A percentile compares a stretch with the other conserved stretches of the same genome.
phyloP scores from a whole-genome alignment of 2,888 invertebrate genomes.

The Microplitis deprimator region DNA sequence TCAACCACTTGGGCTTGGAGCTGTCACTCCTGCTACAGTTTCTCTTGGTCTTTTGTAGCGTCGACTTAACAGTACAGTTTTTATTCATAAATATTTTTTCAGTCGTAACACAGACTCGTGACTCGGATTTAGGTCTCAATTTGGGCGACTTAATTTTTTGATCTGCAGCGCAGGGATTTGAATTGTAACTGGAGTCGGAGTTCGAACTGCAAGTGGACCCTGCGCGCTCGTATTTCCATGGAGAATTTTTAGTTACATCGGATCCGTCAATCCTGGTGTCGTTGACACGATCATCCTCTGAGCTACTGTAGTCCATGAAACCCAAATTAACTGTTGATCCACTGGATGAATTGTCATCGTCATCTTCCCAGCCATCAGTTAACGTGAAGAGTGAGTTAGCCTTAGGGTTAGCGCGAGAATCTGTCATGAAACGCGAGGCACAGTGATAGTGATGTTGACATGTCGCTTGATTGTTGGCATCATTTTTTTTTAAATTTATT shows the following conservation, averaged over 20 bases:
- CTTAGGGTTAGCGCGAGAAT: constrained; percentile 61
- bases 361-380: constrained; percentile 55
- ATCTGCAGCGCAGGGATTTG: background rate
- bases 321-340: constrained; percentile 47
- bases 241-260: constrained; percentile 46
- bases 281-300: constrained; percentile 41
- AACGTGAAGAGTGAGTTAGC: constrained; percentile 61
- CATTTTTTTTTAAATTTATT: constrained; percentile 18
- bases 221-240: constrained; percentile 52
- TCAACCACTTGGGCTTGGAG: constrained; percentile 38
- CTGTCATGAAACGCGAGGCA: constrained; percentile 66
- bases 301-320: constrained; percentile 33
- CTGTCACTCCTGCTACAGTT: background rate
- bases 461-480: constrained; percentile 43
- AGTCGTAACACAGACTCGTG: background rate
- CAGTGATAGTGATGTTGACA: constrained; percentile 52
- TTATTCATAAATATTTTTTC: background rate
- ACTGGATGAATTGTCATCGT: constrained; percentile 46
- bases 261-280: constrained; percentile 39
- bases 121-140: background rate
- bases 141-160: too few relatives aligned
- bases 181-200: constrained; percentile 15
- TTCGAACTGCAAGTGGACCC: constrained; percentile 15
- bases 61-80: constrained; percentile 16
- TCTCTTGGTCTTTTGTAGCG: background rate